phyloP scores from a whole-genome alignment of 2,113 vertebrate genomes.

The Hyperoodon ampullatus region DNA sequence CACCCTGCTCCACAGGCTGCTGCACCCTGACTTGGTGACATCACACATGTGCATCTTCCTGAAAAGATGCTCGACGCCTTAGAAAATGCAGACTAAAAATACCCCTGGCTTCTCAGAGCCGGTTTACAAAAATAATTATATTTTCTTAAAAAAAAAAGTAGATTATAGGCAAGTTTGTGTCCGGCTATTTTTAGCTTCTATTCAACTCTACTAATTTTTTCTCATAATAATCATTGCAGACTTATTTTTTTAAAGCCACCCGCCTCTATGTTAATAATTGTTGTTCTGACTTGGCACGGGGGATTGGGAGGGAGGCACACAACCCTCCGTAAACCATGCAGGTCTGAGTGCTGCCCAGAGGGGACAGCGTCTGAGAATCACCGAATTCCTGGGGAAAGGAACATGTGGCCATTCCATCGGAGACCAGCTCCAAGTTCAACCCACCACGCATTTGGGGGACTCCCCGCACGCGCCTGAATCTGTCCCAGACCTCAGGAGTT shows the following conservation, averaged over 20 bases:
- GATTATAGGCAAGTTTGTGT: constrained; percentile 65
- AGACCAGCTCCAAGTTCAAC: background rate
- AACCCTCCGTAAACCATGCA: background rate
- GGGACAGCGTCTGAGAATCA: background rate
- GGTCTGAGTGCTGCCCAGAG: background rate
- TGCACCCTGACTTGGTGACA: constrained; percentile 7
- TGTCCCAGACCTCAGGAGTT: background rate
- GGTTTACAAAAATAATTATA: constrained; percentile 74
- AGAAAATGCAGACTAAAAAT: constrained; percentile 70
- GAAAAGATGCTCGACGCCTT: constrained; percentile 15
- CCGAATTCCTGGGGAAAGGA: background rate
- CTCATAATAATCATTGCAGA: constrained; percentile 31
- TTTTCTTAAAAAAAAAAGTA: constrained; percentile 57
- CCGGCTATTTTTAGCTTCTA: constrained; percentile 61
- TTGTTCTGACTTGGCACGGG: background rate
- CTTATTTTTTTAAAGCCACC: background rate
- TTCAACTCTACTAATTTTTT: constrained; percentile 55
- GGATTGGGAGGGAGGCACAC: background rate
- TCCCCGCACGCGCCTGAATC: background rate
- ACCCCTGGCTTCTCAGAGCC: constrained; percentile 53
- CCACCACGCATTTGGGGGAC: rapidly evolving
- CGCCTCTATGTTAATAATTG: background rate
- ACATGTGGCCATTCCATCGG: rapidly evolving
- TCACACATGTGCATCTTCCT: constrained; percentile 30
- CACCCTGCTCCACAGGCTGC: background rate